These are phyloP conservation scores for Mola mola DNA, from an alignment of 2,113 vertebrate species.

Conservation along the genomic window DNA sequence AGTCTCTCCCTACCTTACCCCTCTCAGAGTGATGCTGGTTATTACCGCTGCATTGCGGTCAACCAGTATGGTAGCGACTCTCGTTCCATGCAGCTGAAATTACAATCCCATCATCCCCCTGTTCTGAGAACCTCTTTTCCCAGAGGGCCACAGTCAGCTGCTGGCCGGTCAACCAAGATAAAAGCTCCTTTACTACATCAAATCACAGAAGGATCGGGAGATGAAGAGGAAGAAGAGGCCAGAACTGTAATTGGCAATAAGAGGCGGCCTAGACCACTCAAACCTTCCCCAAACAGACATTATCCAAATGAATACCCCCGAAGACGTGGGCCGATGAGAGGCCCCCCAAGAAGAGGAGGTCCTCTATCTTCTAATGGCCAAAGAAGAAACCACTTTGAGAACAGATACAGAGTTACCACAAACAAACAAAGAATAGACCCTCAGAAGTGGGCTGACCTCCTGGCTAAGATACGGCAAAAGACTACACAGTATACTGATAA, in stretches of 20 bases:
- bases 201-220: conserved; percentile 86
- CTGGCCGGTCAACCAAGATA: conserved; percentile 73
- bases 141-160: conserved; percentile 79
- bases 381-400: conserved; percentile 83
- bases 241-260: conserved; percentile 41
- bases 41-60: conserved; percentile 89
- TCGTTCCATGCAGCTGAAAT: conserved; percentile 78
- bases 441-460: conserved; percentile 89
- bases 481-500: conserved; percentile 63
- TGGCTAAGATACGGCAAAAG: conserved; percentile 90
- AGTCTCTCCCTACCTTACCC: conserved; percentile 82
- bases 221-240: conserved; percentile 65
- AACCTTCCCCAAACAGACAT: conserved; percentile 28
- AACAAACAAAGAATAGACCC: conserved; percentile 89
- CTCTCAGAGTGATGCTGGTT: conserved; percentile 80
- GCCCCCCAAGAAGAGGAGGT: conserved; percentile 38
- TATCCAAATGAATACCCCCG: conserved; percentile 31
- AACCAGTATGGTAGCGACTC: conserved; percentile 87
- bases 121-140: conserved; percentile 69
- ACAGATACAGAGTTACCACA: conserved; percentile 81
- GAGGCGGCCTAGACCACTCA: conserved; percentile 10
- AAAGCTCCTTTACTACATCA: conserved; percentile 69
- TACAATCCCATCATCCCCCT: conserved; percentile 75
- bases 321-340: conserved; percentile 51
- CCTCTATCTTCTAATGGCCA: conserved; percentile 66